These are phyloP conservation scores for Trematomus bernacchii DNA, from an alignment of 2,797 vertebrate genomes.

Conservation along the genomic window DNA sequence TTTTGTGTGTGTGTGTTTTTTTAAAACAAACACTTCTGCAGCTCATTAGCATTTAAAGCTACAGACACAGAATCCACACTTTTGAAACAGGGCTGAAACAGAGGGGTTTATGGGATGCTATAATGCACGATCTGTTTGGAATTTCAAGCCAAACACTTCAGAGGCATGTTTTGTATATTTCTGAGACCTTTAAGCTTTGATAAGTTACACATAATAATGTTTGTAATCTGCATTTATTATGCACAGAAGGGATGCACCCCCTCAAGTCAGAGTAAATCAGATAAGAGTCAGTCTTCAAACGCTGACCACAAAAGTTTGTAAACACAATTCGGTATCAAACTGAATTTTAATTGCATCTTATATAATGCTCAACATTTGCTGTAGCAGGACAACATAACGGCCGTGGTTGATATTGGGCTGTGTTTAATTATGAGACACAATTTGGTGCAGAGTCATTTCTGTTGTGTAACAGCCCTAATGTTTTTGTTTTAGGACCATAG, in stretches of 20 bases:
- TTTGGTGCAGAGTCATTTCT: constrained; percentile 12
- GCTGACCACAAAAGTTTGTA: constrained; percentile 46
- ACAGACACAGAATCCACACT: too few species aligned
- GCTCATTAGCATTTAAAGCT: too few species aligned
- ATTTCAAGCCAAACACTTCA: too few species aligned
- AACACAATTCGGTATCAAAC: constrained; percentile 47
- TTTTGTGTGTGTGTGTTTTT: too few species aligned
- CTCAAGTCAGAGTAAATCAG: constrained; percentile 50
- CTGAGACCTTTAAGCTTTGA: constrained; percentile 35
- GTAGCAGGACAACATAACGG: constrained; percentile 7
- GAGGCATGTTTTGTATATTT: too few species aligned
- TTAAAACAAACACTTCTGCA: too few species aligned
- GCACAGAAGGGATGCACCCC: constrained; percentile 30
- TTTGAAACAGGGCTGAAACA: too few species aligned
- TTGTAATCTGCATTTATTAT: constrained; percentile 46
- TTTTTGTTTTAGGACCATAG: constrained; percentile 26
- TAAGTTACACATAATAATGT: constrained; percentile 43
- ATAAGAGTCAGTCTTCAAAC: constrained; percentile 46
- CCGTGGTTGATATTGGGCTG: constrained; percentile 15
- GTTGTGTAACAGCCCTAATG: constrained; percentile 35
- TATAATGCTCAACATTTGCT: constrained; percentile 19
- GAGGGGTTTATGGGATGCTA: too few species aligned
- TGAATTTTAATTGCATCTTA: constrained; percentile 50
- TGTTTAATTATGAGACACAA: constrained; percentile 32
- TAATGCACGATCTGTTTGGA: too few species aligned